A percentile compares a stretch with the other conserved stretches of the same genome.
These are phyloP conservation scores for Fulica atra DNA, from an alignment of 2,113 vertebrate genomes.

Conservation along the genomic window DNA sequence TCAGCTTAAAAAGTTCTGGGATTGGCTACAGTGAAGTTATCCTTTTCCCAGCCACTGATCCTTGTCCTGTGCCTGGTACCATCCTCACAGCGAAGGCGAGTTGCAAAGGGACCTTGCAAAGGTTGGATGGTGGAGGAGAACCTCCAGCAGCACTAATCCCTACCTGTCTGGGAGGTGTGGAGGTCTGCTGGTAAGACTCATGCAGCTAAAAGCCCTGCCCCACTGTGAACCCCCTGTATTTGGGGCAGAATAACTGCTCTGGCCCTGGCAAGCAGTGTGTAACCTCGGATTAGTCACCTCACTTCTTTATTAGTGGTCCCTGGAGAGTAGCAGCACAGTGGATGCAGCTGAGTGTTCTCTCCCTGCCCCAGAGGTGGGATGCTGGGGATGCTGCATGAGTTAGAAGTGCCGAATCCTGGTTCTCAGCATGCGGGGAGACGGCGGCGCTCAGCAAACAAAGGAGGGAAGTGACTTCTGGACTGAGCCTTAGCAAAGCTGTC, in stretches of 20 bases:
- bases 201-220: not conserved
- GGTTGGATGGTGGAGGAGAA: not conserved
- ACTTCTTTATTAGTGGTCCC: not conserved
- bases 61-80: not conserved
- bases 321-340: not conserved
- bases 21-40: not conserved
- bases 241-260: not conserved
- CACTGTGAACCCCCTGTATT: not conserved
- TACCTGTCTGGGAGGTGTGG: not conserved
- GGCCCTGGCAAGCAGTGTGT: not conserved
- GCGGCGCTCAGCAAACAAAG: not conserved
- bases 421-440: not conserved
- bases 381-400: fast-evolving
- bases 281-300: not conserved
- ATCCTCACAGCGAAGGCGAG: fast-evolving
- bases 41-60: not conserved
- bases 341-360: not conserved
- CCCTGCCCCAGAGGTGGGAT: not conserved
- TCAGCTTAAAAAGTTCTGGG: not conserved
- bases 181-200: not conserved
- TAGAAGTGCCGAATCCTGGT: not conserved
- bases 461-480: not conserved
- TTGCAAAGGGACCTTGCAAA: not conserved
- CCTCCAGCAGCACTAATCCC: not conserved
- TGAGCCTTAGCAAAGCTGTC: not conserved